phyloP scores from a whole-genome alignment of 2,888 invertebrate species.

The Zhuqinia jingwanae region DNA sequence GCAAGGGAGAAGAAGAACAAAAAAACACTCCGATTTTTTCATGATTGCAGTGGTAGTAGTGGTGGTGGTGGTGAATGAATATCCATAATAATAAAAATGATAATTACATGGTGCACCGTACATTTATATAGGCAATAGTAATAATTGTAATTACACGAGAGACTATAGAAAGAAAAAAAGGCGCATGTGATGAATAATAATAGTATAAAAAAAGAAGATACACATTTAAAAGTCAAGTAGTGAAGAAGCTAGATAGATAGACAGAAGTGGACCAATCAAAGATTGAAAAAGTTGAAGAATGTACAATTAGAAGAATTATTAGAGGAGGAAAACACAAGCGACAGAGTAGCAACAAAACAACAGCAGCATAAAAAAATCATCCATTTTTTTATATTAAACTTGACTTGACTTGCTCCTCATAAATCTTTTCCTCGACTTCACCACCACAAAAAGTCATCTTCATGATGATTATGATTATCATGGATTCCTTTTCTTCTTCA shows the following conservation, averaged over 20 bases:
- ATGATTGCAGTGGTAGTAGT: neutral
- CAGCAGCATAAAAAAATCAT: constrained; percentile 21
- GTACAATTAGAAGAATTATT: constrained; percentile 48
- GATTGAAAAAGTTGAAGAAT: constrained; percentile 57
- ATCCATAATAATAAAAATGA: constrained; percentile 51
- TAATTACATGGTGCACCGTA: constrained; percentile 24
- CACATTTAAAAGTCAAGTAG: constrained; percentile 15
- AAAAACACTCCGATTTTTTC: neutral
- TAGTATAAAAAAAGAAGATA: neutral
- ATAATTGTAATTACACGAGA: constrained; percentile 55
- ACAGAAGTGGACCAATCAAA: constrained; percentile 74
- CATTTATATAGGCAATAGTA: constrained; percentile 39
- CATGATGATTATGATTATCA: constrained; percentile 30
- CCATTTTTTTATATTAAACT: constrained; percentile 47
- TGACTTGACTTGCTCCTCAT: constrained; percentile 64
- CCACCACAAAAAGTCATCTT: constrained; percentile 18
- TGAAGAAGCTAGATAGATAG: constrained; percentile 40
- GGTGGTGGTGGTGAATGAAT: constrained; percentile 30
- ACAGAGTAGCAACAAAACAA: neutral
- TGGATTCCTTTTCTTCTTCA: constrained; percentile 1
- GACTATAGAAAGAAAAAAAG: neutral
- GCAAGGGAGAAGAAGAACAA: neutral
- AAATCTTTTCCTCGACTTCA: constrained; percentile 69
- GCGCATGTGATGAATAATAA: constrained; percentile 6
- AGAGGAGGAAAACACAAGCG: constrained; percentile 18